phyloP scores from a whole-genome alignment of 1,140 invertebrate species.

The Megalonaias nervosa region DNA sequence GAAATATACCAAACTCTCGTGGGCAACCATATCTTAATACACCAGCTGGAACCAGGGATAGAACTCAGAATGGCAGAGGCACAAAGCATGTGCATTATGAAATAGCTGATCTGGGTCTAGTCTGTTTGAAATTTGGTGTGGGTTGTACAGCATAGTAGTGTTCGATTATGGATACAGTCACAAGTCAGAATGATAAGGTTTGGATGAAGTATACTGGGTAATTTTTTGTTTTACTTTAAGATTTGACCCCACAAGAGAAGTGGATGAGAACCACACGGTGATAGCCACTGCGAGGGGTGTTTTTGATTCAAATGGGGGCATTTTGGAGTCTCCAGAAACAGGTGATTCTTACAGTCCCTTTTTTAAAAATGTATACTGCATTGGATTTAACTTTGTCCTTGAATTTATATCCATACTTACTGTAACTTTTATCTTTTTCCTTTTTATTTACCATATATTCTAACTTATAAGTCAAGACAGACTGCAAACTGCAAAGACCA shows the following conservation, averaged over 20 bases:
- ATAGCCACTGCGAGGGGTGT: constrained; percentile 69
- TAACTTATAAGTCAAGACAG: too few relatives aligned
- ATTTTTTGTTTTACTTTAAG: constrained; percentile 9
- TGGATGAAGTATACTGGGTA: constrained; percentile 21
- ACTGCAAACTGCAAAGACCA: too few relatives aligned
- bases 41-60: too few relatives aligned
- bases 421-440: too few relatives aligned
- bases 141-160: neutral
- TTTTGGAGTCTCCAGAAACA: constrained; percentile 87
- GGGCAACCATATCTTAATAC: too few relatives aligned
- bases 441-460: too few relatives aligned
- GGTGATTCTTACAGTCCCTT: constrained; percentile 33
- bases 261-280: constrained; percentile 64
- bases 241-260: constrained; percentile 33
- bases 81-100: neutral
- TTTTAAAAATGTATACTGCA: too few relatives aligned
- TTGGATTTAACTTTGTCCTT: too few relatives aligned
- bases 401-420: too few relatives aligned
- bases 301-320: constrained; percentile 81
- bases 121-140: neutral
- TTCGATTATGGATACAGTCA: neutral
- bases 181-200: neutral
- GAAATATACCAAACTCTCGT: too few relatives aligned
- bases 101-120: neutral
- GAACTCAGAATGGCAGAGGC: neutral